These are phyloP conservation scores for Miltochrista miniata DNA, from an alignment of 2,888 invertebrate species.

Conservation along the genomic window DNA sequence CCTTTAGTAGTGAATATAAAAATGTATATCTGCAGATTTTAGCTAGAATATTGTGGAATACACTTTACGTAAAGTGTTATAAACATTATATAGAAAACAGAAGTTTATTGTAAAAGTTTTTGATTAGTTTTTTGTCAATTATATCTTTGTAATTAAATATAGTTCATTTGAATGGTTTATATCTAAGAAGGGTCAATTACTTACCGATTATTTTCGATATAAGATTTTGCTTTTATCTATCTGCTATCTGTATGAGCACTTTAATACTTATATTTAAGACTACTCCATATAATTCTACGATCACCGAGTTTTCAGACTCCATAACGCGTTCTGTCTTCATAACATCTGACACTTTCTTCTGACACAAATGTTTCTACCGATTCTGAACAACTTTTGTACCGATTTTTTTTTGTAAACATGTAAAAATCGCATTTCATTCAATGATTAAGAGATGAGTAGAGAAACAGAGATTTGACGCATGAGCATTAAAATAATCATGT, in stretches of 20 bases:
- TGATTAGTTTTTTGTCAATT: constrained; percentile 80
- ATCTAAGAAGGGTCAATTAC: constrained; percentile 81
- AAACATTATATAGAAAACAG: constrained; percentile 57
- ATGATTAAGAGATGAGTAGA: too few species aligned
- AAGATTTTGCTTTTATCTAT: constrained; percentile 59
- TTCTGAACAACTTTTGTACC: constrained; percentile 12
- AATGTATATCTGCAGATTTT: constrained; percentile 79
- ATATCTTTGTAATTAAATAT: constrained; percentile 72
- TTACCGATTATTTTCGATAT: constrained; percentile 70
- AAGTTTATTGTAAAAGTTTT: constrained; percentile 65
- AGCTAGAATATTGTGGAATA: constrained; percentile 66
- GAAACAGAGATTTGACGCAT: too few species aligned
- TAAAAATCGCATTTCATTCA: constrained; percentile 8
- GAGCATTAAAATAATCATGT: too few species aligned
- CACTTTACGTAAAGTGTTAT: constrained; percentile 37
- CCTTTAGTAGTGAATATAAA: constrained; percentile 79
- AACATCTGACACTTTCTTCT: constrained; percentile 16
- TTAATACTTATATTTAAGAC: constrained; percentile 1
- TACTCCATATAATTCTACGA: constrained; percentile 26
- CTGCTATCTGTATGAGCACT: constrained; percentile 40
- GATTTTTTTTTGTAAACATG: constrained; percentile 15
- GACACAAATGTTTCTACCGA: constrained; percentile 11
- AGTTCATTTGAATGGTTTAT: constrained; percentile 80
- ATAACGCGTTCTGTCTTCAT: constrained; percentile 16
- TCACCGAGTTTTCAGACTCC: not conserved